Percentiles rank a stretch among this genome's conserved stretches.
Conservation (phyloP, 2,113 vertebrate genomes). For the Ammodytes dubius region DNA sequence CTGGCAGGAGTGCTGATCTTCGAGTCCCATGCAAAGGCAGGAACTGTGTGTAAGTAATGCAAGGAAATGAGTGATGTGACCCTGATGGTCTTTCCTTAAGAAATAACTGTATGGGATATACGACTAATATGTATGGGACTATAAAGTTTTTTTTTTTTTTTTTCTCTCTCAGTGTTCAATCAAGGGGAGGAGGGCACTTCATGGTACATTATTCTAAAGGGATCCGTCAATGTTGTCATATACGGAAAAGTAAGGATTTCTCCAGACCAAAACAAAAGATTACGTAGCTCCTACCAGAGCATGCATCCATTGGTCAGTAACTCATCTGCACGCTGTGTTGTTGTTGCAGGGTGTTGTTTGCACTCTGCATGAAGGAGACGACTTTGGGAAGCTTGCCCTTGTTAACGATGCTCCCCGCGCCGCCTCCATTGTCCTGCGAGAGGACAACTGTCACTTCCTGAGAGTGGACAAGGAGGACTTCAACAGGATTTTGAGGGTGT, state of each 20-base stretch:
- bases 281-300: neutral
- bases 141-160: conserved; percentile 27
- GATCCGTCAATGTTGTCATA: conserved; percentile 98
- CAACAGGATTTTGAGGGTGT: conserved; percentile 96
- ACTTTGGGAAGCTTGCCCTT: conserved; percentile 98
- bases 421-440: conserved; percentile 95
- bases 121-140: neutral
- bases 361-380: conserved; percentile 96
- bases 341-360: conserved; percentile 93
- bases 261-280: neutral
- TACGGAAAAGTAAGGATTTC: conserved; percentile 93
- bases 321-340: neutral
- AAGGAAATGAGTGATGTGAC: neutral
- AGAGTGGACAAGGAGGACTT: conserved; percentile 99
- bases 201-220: conserved; percentile 99
- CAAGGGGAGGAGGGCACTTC: conserved; percentile 99
- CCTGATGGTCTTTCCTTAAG: neutral
- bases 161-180: conserved; percentile 93
- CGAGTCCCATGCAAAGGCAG: conserved; percentile 96
- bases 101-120: neutral
- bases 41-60: conserved; percentile 94
- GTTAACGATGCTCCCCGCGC: conserved; percentile 98
- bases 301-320: neutral
- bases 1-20: conserved; percentile 96
- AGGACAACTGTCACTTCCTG: conserved; percentile 98